A percentile compares a stretch with the other conserved stretches of the same genome.
Conservation (phyloP, 1,140 invertebrate genomes). For the Pentalonia nigronervosa region DNA sequence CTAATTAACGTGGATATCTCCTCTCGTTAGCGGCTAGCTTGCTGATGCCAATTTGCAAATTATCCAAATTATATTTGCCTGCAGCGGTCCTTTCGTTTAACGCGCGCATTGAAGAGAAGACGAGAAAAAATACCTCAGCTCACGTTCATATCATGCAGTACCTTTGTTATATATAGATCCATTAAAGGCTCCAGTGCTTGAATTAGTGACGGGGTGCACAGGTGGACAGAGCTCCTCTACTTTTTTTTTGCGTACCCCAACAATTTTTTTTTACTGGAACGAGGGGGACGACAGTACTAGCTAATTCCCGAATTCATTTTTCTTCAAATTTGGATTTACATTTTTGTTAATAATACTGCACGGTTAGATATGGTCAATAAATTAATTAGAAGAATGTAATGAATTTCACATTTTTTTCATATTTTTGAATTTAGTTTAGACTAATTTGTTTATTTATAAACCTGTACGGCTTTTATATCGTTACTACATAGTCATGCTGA, state of each 20-base stretch:
- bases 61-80: conserved; percentile 52
- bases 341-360: neutral
- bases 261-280: neutral
- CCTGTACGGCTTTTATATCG: neutral
- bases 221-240: neutral
- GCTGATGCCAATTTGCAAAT: conserved; percentile 43
- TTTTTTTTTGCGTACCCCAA: neutral
- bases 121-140: neutral
- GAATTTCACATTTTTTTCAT: neutral
- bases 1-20: conserved; percentile 53
- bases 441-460: too few species aligned
- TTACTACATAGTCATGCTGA: neutral
- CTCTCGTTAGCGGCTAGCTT: conserved; percentile 37
- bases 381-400: neutral
- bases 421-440: neutral
- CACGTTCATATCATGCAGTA: neutral
- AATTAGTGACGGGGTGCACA: neutral
- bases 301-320: neutral
- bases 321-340: neutral
- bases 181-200: neutral
- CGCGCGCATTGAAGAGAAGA: neutral
- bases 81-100: conserved; percentile 45
- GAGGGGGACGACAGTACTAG: neutral
- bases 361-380: neutral
- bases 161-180: neutral